Conservation (phyloP, 2,113 vertebrate species). For the Macquaria ambigua region DNA sequence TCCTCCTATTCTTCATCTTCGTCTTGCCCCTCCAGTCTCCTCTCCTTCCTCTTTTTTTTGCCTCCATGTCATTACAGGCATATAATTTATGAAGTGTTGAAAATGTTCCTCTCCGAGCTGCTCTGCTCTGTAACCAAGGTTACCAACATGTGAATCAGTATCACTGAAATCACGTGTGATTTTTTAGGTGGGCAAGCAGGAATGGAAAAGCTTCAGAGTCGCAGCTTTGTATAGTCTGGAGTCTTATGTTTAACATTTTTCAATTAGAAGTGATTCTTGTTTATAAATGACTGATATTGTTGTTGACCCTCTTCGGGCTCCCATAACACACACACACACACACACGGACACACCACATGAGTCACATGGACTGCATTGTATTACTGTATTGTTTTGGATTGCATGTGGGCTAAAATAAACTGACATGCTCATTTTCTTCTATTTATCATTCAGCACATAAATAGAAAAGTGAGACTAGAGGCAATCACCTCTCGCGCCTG, state of each 20-base stretch:
- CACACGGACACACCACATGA: constrained; percentile 42
- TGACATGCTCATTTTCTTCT: constrained; percentile 57
- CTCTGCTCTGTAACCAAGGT: constrained; percentile 74
- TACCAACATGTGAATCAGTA: constrained; percentile 66
- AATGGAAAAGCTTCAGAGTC: constrained; percentile 39
- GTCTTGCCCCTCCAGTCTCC: constrained; percentile 8
- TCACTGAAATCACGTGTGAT: constrained; percentile 51
- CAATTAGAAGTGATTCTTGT: constrained; percentile 68
- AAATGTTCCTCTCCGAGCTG: constrained; percentile 62
- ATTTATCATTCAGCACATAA: constrained; percentile 63
- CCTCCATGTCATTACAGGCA: constrained; percentile 63
- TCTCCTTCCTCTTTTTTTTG: constrained; percentile 12
- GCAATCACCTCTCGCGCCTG: constrained; percentile 20
- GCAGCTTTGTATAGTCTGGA: constrained; percentile 64
- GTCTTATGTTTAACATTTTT: constrained; percentile 66
- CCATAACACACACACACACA: constrained; percentile 53
- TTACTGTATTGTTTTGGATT: constrained; percentile 65
- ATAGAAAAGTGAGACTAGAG: constrained; percentile 62
- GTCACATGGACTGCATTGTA: constrained; percentile 51
- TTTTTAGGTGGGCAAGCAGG: constrained; percentile 47
- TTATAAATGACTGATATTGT: constrained; percentile 70
- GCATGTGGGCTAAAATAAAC: constrained; percentile 71
- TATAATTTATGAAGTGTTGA: constrained; percentile 77
- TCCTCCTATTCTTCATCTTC: constrained; percentile 11
- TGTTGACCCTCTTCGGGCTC: constrained; percentile 52